Evolutionary conservation across 2,797 vertebrate genomes (phyloP), one percentile per base, ranked within the genome.

Genomic region (Petrocephalus sullivani): DNA sequence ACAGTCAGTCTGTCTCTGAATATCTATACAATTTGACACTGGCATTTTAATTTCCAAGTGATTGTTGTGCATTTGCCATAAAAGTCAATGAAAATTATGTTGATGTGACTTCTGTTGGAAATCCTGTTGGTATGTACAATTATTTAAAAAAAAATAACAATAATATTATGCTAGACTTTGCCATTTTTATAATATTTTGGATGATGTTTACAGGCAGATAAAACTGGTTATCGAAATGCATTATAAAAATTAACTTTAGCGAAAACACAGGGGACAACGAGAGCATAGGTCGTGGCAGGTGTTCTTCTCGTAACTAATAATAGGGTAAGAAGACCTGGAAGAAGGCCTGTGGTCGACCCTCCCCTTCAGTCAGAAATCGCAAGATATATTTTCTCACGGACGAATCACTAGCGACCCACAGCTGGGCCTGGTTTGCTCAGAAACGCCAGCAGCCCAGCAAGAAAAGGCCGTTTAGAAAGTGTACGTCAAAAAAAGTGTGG

Each of bases 331-430:
- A 91, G 92, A 91, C 89, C 90, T 91, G 28, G 64, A 33, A 28
- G 61, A 67, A 67, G 91, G 90, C 90, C 82, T 89, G 88, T 91
- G 67, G 75, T 71, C 5, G 82, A 49, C 12, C 58, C 81, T 60
- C 37, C 87, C 92, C 90, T 87, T 92, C 90, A 89, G 91, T 89
- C 87, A 89, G 90, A 93, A 91, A 93, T 92, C 87, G 86, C 89
- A 89, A 93, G 93, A 94, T 94, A 90, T 90, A 94, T 95, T 94
- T 92, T 90, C 91, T 89, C 84, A 86, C 90, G 91, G 93, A 94
- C 93, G 92, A 94, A 91, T 93, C 92, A 92, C 87, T 93, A 90
- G 57, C 90, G 92, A 89, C 90, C 87, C 91, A 91, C 67, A 90
- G 87, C 90, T 90, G 90, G 89, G 87, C 89, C 89, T 56, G 91